Base-by-base conservation (phyloP, 2,797 vertebrate genomes). In the Hirundo rustica region DNA sequence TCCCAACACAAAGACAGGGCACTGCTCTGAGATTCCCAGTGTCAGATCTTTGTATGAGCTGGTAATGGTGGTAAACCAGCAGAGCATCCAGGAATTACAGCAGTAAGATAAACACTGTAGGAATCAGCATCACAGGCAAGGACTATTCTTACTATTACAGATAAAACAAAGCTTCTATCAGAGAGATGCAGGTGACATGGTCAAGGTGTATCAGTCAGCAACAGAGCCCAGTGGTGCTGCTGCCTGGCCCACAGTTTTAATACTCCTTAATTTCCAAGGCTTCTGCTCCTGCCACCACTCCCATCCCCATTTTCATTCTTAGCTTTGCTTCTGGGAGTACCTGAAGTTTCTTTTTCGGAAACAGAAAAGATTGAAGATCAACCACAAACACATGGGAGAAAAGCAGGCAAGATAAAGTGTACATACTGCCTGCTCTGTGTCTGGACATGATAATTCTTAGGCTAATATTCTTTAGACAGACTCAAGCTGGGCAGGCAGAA, bases 291-390 rank as follows among this genome's bases (percentile, higher is more conserved):
- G 75, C 48, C 18, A 57, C 78, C 32, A 25, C n/a, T 66, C 68
- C 29, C 50, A 65, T 11, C 9, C 50, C 17, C 38, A 82, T 15
- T 21, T n/a, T 55, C 57, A 36, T 88, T 53, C 44, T 85, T 58
- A 62, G 68, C 13, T 78, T 90, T 84, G 32, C 38, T 83, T 77
- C 70, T 82, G 60, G 45, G 34, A 79, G 12, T 57, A 81, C 48
- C 47, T 90, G 64, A 73, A 93, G 16, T 44, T 89, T 86, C 42
- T 29, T 68, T 85, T 86, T 74, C 3, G 15, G 86, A 72, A 84
- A 58, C 42, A 93, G 40, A 67, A 68, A 93, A 75, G 50, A 88
- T 18, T 92, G 73, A 90, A 72, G 62, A 86, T 88, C 53, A 92
- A 26, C 45, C 86, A 77, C 79, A 88, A 88, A 85, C 66, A 88